A percentile compares a stretch with the other conserved stretches of the same genome.
Evolutionary conservation across 2,888 invertebrate genomes (phyloP).

Genomic region (Adela reaumurella): DNA sequence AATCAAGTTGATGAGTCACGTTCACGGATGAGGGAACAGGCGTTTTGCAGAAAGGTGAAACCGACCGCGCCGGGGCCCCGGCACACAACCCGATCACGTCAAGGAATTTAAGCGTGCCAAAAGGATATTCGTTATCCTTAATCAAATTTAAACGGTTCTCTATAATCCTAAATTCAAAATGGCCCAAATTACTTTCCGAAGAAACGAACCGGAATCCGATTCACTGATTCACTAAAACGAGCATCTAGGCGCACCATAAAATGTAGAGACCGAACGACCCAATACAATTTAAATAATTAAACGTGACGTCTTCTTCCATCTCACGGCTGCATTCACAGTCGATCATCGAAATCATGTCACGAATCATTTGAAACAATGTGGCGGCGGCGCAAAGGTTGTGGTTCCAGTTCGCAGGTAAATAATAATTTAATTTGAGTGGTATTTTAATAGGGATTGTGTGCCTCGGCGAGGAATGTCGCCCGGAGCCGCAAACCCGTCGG

Average conservation of each 20-base stretch:
- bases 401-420: constrained; percentile 20
- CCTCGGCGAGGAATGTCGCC: constrained; percentile 20
- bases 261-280: too few relatives aligned
- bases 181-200: too few relatives aligned
- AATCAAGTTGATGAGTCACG: background rate
- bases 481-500: constrained; percentile 2
- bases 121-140: too few relatives aligned
- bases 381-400: background rate
- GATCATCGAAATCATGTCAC: background rate
- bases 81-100: too few relatives aligned
- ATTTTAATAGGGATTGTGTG: constrained; percentile 11
- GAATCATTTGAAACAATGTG: background rate
- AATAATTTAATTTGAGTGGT: constrained; percentile 29
- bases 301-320: background rate
- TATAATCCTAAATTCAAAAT: too few relatives aligned
- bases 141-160: too few relatives aligned
- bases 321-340: background rate
- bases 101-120: too few relatives aligned
- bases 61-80: too few relatives aligned
- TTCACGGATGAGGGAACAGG: background rate
- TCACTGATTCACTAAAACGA: too few relatives aligned
- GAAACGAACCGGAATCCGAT: too few relatives aligned
- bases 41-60: background rate
- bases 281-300: too few relatives aligned
- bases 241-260: too few relatives aligned